These are phyloP conservation scores for Tachina grossa DNA, from an alignment of 2,888 invertebrate species.

Conservation along the genomic window DNA sequence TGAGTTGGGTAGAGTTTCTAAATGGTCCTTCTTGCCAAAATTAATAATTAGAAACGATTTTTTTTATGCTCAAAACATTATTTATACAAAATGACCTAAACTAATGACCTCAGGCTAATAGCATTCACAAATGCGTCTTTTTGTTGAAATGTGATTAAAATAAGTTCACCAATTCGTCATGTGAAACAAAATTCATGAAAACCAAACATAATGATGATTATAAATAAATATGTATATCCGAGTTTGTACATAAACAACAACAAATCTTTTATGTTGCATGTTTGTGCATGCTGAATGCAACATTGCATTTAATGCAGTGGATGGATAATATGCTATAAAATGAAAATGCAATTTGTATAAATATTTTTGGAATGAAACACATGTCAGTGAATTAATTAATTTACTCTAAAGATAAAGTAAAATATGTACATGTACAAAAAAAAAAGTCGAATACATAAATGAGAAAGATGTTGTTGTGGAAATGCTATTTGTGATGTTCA, in stretches of 20 bases:
- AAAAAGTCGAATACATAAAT: neutral
- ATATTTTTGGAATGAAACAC: constrained; percentile 72
- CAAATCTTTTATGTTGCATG: constrained; percentile 36
- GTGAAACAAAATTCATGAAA: constrained; percentile 4
- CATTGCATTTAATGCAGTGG: constrained; percentile 38
- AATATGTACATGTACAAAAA: constrained; percentile 65
- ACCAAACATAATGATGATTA: constrained; percentile 45
- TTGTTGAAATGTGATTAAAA: constrained; percentile 52
- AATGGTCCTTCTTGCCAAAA: neutral
- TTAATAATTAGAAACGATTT: neutral
- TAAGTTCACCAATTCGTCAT: constrained; percentile 43
- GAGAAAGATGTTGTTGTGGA: constrained; percentile 15
- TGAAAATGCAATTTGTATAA: constrained; percentile 53
- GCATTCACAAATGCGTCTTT: neutral
- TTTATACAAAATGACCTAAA: constrained; percentile 48
- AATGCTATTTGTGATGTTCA: constrained; percentile 42
- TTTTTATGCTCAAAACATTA: constrained; percentile 21
- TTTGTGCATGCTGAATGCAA: constrained; percentile 46
- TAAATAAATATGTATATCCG: constrained; percentile 2
- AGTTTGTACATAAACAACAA: neutral
- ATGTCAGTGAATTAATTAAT: constrained; percentile 82
- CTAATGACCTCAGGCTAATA: neutral
- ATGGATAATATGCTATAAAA: constrained; percentile 25
- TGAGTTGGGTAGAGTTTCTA: neutral
- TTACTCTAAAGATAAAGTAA: constrained; percentile 78